Evolutionary conservation across 2,888 invertebrate species (phyloP), one percentile per base, ranked within the genome.

Genomic region (Pandemis corylana): DNA sequence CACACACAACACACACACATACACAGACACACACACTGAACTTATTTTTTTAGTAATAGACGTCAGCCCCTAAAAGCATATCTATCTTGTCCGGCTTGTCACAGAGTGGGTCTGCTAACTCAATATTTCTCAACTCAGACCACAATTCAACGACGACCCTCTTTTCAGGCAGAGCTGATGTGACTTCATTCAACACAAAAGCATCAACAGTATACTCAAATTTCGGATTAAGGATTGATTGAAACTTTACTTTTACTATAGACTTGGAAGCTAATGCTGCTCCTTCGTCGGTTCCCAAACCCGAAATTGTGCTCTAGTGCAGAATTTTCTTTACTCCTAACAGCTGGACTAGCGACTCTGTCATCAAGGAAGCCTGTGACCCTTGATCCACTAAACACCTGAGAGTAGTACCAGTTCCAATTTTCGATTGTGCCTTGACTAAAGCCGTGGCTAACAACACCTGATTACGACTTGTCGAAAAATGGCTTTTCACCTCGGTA

Each of bases 151-250:
- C 42, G 15, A 59, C 9, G 13, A 75, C 41, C 59, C 71, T 75
- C 3, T 63, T 65, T 9, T 49, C 49, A 7, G 78, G 80, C 9
- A 79, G 46, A 7, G 68, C 5, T 5, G 76, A 65, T 3, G 80
- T 77, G 3, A 80, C 70, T 20, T 59, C 76, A 0, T 13, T 77
- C 5, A 79, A 41, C 7, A 80, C 79, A 74, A 77, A 77, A 4
- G 80, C 81, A 12, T 78, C 75, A 0, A 78, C 72, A 12, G 53
- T 15, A 1, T 79, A 62, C 4, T 56, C 46, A 62, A 77, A 71
- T 5, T 53, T 41, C 7, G 73, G 36, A 68, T 79, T 71, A 20
- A 71, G 5, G 28, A 61, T 68, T 13, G 80, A 81, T 61, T 76
- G 20, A 36, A 81, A 63, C 10, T 73, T 75, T 0, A 82, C 41